phyloP scores from a whole-genome alignment of 2,888 invertebrate genomes.

The Thymelicus acteon region DNA sequence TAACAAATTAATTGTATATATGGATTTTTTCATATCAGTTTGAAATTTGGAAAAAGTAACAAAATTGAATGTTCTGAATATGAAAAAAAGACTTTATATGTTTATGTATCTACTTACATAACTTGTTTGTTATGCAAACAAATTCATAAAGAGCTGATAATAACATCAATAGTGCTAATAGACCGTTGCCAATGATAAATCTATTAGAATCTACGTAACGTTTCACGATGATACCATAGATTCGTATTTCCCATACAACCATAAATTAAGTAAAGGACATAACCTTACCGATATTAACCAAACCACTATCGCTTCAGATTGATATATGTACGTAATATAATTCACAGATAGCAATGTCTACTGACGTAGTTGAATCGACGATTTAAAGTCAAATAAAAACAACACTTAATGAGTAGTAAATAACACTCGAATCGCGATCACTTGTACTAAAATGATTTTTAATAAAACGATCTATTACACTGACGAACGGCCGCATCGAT shows the following conservation, averaged over 20 bases:
- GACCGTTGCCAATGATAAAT: constrained; percentile 48
- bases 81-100: too few species aligned
- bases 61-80: too few species aligned
- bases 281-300: constrained; percentile 49
- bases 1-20: too few species aligned
- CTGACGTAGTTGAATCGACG: constrained; percentile 38
- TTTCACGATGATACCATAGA: constrained; percentile 7
- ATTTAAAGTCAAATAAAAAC: background rate
- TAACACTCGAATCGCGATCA: constrained; percentile 44
- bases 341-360: constrained; percentile 52
- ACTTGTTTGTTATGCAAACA: constrained; percentile 46
- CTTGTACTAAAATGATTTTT: constrained; percentile 40
- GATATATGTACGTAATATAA: constrained; percentile 43
- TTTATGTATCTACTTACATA: background rate
- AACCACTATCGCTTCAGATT: constrained; percentile 76
- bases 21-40: too few species aligned
- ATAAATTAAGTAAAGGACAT: constrained; percentile 22
- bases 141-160: constrained; percentile 53
- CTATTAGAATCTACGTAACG: constrained; percentile 46
- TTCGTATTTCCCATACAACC: constrained; percentile 27
- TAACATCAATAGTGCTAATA: constrained; percentile 50
- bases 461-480: constrained; percentile 39
- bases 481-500: constrained; percentile 58
- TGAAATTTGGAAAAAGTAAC: too few species aligned
- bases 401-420: constrained; percentile 10